Evolutionary conservation across 2,113 vertebrate species (phyloP).

Genomic region (Marmota flaviventris): DNA sequence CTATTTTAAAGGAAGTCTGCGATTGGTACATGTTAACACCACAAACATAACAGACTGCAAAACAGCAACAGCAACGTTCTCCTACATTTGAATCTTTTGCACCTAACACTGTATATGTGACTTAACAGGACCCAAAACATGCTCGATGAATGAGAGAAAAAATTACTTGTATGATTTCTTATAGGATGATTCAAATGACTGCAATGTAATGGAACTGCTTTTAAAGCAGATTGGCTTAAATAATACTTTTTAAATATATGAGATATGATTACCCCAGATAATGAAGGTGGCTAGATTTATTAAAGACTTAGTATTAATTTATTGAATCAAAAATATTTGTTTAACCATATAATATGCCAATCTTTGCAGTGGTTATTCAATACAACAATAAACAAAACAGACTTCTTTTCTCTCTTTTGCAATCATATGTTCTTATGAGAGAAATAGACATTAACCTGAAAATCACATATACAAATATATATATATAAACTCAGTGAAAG

Average conservation of each 20-base stretch:
- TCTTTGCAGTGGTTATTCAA: background rate
- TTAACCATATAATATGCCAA: background rate
- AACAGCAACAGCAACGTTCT: background rate
- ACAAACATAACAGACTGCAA: background rate
- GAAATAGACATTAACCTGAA: background rate
- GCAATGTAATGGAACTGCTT: background rate
- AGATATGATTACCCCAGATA: background rate
- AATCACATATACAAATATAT: background rate
- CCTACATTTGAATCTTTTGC: background rate
- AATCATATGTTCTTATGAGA: background rate
- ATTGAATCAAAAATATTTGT: constrained; percentile 56
- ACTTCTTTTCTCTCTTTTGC: background rate
- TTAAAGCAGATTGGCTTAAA: constrained; percentile 32
- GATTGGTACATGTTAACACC: background rate
- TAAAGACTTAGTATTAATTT: background rate
- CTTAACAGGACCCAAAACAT: background rate
- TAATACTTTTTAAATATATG: background rate
- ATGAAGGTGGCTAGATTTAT: background rate
- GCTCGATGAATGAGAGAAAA: background rate
- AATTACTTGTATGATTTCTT: background rate
- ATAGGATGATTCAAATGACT: background rate
- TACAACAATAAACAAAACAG: background rate
- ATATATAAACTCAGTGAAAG: background rate
- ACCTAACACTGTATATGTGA: background rate
- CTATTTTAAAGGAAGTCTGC: background rate